Percentiles rank a stretch among this genome's conserved stretches.
These are phyloP conservation scores for Hydrochoerus hydrochaeris DNA, from an alignment of 2,113 vertebrate genomes.

Conservation along the genomic window DNA sequence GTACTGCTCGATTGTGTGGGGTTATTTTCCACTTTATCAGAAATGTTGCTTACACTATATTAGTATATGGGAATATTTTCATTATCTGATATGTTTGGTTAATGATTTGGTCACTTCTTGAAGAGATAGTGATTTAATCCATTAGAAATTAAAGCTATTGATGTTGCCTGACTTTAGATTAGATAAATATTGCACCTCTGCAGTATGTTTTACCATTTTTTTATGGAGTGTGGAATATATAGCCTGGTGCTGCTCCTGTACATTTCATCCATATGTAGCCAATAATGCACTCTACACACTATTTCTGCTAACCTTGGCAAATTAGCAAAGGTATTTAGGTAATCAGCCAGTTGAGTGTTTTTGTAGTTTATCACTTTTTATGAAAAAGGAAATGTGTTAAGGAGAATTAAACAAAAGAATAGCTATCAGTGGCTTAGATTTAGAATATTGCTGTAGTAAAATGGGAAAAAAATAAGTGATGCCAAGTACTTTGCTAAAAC, in stretches of 20 bases:
- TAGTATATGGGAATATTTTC: conserved; percentile 55
- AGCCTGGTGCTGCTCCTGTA: conserved; percentile 66
- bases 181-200: conserved; percentile 71
- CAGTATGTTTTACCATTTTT: conserved; percentile 71
- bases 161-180: conserved; percentile 74
- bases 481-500: conserved; percentile 36
- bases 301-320: conserved; percentile 82
- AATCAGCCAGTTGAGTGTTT: conserved; percentile 80
- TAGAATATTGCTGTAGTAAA: conserved; percentile 56
- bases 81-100: conserved; percentile 73
- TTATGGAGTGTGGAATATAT: conserved; percentile 82
- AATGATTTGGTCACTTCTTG: conserved; percentile 78
- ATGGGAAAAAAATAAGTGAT: background rate
- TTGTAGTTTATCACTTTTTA: conserved; percentile 78
- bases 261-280: conserved; percentile 74
- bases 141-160: conserved; percentile 73
- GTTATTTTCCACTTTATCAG: conserved; percentile 46
- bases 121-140: conserved; percentile 75
- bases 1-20: conserved; percentile 31
- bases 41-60: conserved; percentile 62
- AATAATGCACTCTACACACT: conserved; percentile 67
- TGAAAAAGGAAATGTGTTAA: conserved; percentile 76
- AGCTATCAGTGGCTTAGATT: conserved; percentile 62
- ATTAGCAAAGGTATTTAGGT: conserved; percentile 80
- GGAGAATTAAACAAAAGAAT: conserved; percentile 67